phyloP scores from a whole-genome alignment of 2,888 invertebrate species.

The Dryococelus australis region DNA sequence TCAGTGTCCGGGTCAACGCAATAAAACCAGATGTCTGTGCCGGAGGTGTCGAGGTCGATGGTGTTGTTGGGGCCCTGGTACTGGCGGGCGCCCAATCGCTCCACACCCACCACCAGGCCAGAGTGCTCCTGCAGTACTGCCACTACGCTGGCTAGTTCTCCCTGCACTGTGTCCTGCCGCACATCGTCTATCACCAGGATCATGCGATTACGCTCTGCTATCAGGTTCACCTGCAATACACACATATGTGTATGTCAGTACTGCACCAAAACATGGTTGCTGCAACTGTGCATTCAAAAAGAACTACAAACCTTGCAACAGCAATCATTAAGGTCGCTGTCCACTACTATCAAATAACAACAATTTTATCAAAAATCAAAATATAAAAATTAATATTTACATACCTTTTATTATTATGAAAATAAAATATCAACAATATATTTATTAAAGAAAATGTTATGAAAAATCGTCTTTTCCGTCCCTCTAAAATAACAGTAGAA shows the following conservation, averaged over 20 bases:
- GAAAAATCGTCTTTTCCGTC: no score
- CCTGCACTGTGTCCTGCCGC: slow-evolving; percentile 72
- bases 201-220: slow-evolving; percentile 78
- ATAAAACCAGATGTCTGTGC: slow-evolving; percentile 90
- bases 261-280: neutral
- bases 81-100: slow-evolving; percentile 81
- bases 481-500: no score
- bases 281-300: no score
- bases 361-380: no score
- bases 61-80: slow-evolving; percentile 78
- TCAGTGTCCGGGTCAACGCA: slow-evolving; percentile 81
- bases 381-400: no score
- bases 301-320: no score
- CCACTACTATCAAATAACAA: no score
- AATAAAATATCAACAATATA: no score
- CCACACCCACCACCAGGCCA: slow-evolving; percentile 80
- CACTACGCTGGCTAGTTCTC: slow-evolving; percentile 64
- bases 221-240: slow-evolving; percentile 72
- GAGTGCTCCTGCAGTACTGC: slow-evolving; percentile 74
- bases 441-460: no score
- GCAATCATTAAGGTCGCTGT: no score
- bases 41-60: slow-evolving; percentile 71
- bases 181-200: slow-evolving; percentile 79
- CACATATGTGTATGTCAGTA: neutral
- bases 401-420: no score